Conservation (phyloP, 2,888 invertebrate species). For the Beris chalybata region DNA sequence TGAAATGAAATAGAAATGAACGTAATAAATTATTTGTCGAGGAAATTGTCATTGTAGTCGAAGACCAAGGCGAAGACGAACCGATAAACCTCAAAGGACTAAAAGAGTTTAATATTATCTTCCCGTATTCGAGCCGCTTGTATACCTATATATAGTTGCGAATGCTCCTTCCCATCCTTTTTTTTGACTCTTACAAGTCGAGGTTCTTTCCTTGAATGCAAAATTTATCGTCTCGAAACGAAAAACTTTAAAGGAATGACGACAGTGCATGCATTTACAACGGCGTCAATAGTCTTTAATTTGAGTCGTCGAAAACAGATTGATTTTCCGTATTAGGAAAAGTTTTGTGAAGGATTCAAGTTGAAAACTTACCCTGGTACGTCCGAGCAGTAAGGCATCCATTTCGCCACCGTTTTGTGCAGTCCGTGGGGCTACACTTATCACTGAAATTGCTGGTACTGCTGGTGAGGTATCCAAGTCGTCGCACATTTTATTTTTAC, state of each 20-base stretch:
- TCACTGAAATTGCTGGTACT: conserved; percentile 63
- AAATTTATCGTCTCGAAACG: no score
- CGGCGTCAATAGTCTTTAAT: no score
- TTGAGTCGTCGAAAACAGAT: no score
- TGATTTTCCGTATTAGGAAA: no score
- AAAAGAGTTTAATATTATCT: conserved; percentile 5
- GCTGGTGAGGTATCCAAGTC: conserved; percentile 54
- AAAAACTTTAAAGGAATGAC: no score
- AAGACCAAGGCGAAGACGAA: not conserved
- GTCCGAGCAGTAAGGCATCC: conserved; percentile 75
- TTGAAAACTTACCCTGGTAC: conserved; percentile 71
- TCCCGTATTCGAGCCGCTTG: no score
- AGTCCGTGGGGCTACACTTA: conserved; percentile 49
- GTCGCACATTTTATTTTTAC: conserved; percentile 36
- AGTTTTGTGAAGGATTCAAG: no score
- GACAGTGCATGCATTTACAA: no score
- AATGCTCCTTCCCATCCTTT: no score
- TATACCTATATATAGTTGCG: no score
- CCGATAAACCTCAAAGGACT: not conserved
- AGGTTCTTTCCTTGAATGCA: no score
- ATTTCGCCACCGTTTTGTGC: conserved; percentile 67
- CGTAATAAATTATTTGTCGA: conserved; percentile 24
- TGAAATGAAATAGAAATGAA: conserved; percentile 19
- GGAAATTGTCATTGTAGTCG: conserved; percentile 16
- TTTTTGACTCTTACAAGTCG: no score